phyloP scores from a whole-genome alignment of 2,888 invertebrate species.

The Papilio elwesi region DNA sequence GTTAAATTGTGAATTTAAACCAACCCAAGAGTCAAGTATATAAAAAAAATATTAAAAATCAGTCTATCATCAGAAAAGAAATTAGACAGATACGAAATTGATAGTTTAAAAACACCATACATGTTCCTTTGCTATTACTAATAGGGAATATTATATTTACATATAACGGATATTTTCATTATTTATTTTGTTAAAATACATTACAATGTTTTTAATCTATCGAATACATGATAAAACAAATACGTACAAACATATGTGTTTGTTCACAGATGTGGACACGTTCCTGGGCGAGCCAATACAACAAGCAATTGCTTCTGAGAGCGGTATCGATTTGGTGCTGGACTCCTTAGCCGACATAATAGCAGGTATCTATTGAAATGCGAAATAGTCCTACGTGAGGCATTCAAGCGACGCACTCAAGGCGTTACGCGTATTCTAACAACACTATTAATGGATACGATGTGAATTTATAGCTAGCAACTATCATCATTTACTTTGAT shows the following conservation, averaged over 20 bases:
- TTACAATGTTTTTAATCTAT: too few species aligned
- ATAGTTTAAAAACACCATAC: too few species aligned
- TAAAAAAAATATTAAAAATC: too few species aligned
- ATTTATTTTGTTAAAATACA: too few species aligned
- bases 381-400: constrained; percentile 8
- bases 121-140: too few species aligned
- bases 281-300: constrained; percentile 91
- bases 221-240: too few species aligned
- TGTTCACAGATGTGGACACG: constrained; percentile 86
- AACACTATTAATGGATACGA: constrained; percentile 1
- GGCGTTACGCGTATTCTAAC: constrained; percentile 1
- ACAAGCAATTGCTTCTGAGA: constrained; percentile 88
- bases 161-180: too few species aligned
- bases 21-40: too few species aligned
- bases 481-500: background rate
- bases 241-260: constrained; percentile 25
- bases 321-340: constrained; percentile 89
- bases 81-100: too few species aligned
- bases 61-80: too few species aligned
- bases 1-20: too few species aligned
- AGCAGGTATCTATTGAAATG: constrained; percentile 79
- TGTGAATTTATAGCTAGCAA: constrained; percentile 3
- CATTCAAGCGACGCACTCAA: constrained; percentile 1
- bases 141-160: too few species aligned
- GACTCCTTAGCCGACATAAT: constrained; percentile 89